phyloP scores from a whole-genome alignment of 2,888 invertebrate genomes.

The Folsomia candida region DNA sequence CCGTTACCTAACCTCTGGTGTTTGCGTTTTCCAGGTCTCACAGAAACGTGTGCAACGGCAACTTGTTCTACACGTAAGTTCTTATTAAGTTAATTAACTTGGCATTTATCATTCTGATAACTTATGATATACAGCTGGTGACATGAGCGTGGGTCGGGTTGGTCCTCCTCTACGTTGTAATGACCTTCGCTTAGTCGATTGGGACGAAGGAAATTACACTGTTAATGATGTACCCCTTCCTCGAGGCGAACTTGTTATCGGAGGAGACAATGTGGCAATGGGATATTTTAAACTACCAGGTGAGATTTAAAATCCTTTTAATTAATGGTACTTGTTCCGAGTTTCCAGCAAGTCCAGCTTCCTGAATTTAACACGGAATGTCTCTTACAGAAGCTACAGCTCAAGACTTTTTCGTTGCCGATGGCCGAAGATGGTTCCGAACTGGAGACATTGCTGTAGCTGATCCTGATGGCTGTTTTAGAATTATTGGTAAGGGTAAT shows the following conservation, averaged over 20 bases:
- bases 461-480: slow-evolving; percentile 86
- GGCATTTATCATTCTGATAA: background rate
- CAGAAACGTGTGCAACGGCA: slow-evolving; percentile 80
- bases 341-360: no score
- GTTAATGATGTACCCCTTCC: slow-evolving; percentile 81
- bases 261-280: slow-evolving; percentile 81
- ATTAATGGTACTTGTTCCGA: no score
- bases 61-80: slow-evolving; percentile 21
- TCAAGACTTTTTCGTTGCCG: slow-evolving; percentile 81
- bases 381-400: slow-evolving; percentile 60
- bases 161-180: slow-evolving; percentile 82
- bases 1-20: background rate
- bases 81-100: background rate
- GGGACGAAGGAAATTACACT: slow-evolving; percentile 90
- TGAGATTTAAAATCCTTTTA: no score
- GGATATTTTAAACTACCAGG: slow-evolving; percentile 90
- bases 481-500: slow-evolving; percentile 80
- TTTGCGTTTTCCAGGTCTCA: no score
- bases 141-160: slow-evolving; percentile 76
- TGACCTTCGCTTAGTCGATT: slow-evolving; percentile 81
- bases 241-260: slow-evolving; percentile 69
- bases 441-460: slow-evolving; percentile 95
- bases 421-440: slow-evolving; percentile 84
- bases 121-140: slow-evolving; percentile 55
- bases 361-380: no score